phyloP scores from a whole-genome alignment of 2,113 vertebrate species.

The Aix galericulata region DNA sequence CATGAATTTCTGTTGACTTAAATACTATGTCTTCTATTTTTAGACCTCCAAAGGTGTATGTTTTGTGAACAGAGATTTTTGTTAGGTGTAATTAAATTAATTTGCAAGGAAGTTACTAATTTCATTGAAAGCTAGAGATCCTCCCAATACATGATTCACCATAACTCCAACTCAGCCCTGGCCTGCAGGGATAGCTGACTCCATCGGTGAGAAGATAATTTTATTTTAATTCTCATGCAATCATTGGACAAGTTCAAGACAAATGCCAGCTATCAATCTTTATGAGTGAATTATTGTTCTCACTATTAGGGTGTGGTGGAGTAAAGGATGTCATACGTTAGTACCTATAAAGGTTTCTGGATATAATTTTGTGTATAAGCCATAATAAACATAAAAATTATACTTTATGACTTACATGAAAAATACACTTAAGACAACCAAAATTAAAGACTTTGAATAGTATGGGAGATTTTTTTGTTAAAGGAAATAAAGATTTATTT shows the following conservation, averaged over 20 bases:
- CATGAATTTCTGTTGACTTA: background rate
- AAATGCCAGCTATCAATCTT: slow-evolving; percentile 76
- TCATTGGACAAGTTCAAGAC: slow-evolving; percentile 71
- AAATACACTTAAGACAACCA: slow-evolving; percentile 56
- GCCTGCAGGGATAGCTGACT: slow-evolving; percentile 67
- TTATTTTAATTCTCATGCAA: slow-evolving; percentile 83
- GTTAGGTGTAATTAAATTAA: slow-evolving; percentile 69
- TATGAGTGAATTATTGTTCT: slow-evolving; percentile 78
- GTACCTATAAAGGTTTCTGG: slow-evolving; percentile 70
- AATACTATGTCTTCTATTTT: slow-evolving; percentile 40
- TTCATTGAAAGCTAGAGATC: slow-evolving; percentile 73
- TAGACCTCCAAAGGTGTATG: slow-evolving; percentile 42
- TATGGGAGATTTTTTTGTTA: background rate
- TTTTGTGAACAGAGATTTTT: slow-evolving; percentile 69
- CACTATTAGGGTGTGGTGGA: slow-evolving; percentile 71
- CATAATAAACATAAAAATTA: slow-evolving; percentile 72
- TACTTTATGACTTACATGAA: slow-evolving; percentile 58
- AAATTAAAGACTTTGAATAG: slow-evolving; percentile 61
- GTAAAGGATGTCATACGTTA: slow-evolving; percentile 73
- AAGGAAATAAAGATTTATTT: slow-evolving; percentile 12
- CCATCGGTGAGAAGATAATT: slow-evolving; percentile 81
- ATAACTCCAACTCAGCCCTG: slow-evolving; percentile 66
- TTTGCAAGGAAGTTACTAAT: slow-evolving; percentile 77
- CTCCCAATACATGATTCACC: slow-evolving; percentile 63
- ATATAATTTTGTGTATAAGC: slow-evolving; percentile 74